These are phyloP conservation scores for Chionomys nivalis DNA, from an alignment of 2,113 vertebrate genomes.

Conservation along the genomic window DNA sequence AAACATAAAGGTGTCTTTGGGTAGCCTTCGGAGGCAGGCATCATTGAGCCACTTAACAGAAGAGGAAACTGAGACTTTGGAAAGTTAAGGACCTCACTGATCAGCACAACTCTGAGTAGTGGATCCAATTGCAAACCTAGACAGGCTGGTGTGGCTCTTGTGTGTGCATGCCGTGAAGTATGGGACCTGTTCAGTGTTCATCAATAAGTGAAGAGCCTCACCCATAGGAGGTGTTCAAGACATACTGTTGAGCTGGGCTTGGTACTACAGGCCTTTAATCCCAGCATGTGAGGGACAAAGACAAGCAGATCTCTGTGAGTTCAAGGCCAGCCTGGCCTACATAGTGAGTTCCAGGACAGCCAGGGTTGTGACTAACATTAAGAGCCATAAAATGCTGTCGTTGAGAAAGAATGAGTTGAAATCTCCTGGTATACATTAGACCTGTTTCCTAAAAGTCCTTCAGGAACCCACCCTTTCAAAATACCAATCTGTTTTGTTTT, in stretches of 20 bases:
- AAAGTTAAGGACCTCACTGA: background rate
- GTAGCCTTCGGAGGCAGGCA: background rate
- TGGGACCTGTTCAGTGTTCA: background rate
- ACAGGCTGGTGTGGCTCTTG: background rate
- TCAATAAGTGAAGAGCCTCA: no score
- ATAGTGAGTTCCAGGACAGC: background rate
- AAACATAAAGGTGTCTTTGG: background rate
- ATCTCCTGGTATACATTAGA: background rate
- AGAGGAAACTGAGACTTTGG: slow-evolving; percentile 6
- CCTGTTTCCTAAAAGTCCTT: background rate
- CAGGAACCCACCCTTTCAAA: background rate
- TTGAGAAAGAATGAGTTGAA: background rate
- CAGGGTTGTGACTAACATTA: background rate
- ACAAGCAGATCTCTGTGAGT: background rate
- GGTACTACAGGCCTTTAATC: background rate
- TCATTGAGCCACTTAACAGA: background rate
- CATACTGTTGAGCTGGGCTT: background rate
- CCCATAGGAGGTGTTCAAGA: background rate
- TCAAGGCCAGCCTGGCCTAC: background rate
- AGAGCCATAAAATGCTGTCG: background rate
- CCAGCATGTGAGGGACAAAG: background rate
- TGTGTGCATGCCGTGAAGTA: background rate
- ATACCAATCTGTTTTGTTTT: background rate
- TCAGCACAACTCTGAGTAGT: background rate
- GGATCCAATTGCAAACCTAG: background rate